Percentiles rank a stretch among this genome's conserved stretches.
Conservation (phyloP, 2,797 vertebrate genomes). For the Notoglanidium macrostoma region DNA sequence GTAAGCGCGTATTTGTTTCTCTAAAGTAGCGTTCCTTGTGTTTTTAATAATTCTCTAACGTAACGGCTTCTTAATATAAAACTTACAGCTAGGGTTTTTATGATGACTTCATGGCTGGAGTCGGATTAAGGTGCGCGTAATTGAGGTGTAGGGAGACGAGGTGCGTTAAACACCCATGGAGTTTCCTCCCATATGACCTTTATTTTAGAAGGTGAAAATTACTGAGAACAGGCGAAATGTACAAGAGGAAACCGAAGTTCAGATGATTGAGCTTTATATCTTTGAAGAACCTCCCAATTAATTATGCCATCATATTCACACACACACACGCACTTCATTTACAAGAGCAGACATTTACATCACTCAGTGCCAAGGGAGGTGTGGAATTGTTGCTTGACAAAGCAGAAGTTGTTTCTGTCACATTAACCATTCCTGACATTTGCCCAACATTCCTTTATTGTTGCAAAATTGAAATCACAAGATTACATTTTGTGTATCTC, state of each 20-base stretch:
- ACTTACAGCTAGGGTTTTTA: not conserved
- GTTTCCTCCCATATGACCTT: not conserved
- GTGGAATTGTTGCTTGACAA: not conserved
- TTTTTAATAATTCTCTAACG: not conserved
- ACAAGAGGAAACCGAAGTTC: no score
- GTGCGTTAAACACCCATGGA: not conserved
- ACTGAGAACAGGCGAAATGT: not conserved
- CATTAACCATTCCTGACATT: constrained; percentile 7
- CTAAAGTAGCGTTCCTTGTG: not conserved
- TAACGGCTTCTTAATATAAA: not conserved
- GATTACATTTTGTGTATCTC: not conserved
- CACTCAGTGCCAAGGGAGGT: not conserved
- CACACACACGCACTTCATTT: not conserved
- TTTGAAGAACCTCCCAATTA: not conserved
- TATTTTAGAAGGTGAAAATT: not conserved
- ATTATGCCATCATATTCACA: not conserved
- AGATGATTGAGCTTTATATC: not conserved
- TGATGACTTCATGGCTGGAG: not conserved
- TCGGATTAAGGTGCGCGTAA: not conserved
- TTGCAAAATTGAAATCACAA: not conserved
- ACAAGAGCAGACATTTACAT: not conserved
- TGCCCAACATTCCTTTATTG: not conserved
- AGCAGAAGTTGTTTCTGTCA: not conserved
- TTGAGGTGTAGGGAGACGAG: not conserved
- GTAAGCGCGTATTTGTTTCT: no score